phyloP scores from a whole-genome alignment of 2,888 invertebrate genomes.

The Drosophila vallismaia region DNA sequence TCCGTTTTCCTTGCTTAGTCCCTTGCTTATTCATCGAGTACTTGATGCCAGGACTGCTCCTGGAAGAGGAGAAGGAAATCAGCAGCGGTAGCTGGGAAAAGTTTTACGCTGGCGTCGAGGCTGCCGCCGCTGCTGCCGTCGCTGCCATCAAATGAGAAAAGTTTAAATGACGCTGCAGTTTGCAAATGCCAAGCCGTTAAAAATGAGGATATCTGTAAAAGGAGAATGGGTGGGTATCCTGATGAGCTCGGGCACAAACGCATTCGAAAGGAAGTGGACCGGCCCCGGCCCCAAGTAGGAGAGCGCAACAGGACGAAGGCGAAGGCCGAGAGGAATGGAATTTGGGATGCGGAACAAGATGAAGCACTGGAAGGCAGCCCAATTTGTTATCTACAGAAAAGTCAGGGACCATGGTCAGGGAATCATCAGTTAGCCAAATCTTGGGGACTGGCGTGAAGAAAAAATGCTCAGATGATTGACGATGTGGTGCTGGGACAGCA shows the following conservation, averaged over 20 bases:
- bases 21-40: conserved; percentile 16
- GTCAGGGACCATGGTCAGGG: conserved; percentile 48
- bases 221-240: conserved; percentile 14
- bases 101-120: conserved; percentile 54
- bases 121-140: conserved; percentile 18
- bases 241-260: not conserved
- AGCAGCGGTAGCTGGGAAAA: conserved; percentile 49
- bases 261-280: not conserved
- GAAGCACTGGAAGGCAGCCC: conserved; percentile 40
- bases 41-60: conserved; percentile 42
- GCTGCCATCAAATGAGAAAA: conserved; percentile 73
- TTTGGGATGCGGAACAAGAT: conserved; percentile 11
- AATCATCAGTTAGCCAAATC: conserved; percentile 38
- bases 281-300: conserved; percentile 17
- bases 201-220: conserved; percentile 70
- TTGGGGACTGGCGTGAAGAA: conserved; percentile 8
- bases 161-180: conserved; percentile 80
- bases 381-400: conserved; percentile 66
- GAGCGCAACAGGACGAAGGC: not conserved
- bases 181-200: conserved; percentile 78
- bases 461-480: conserved; percentile 28
- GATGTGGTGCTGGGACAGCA: conserved; percentile 27
- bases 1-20: not conserved
- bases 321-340: conserved; percentile 21
- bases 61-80: conserved; percentile 9